These are phyloP conservation scores for Nysson spinosus DNA, from an alignment of 2,888 invertebrate genomes.

Conservation along the genomic window DNA sequence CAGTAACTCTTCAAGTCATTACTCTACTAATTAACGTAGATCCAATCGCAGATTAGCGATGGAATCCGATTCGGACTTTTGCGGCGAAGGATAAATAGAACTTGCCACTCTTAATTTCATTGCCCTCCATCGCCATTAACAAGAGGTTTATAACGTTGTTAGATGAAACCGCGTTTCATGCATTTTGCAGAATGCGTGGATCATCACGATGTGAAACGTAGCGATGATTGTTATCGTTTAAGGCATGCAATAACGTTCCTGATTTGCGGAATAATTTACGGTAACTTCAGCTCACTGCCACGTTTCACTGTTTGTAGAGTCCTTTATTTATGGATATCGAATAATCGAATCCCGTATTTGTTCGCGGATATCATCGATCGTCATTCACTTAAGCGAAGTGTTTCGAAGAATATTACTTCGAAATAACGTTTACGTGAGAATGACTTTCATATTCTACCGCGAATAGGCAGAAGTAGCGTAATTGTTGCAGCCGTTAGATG, in stretches of 20 bases:
- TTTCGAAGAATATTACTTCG: too few relatives aligned
- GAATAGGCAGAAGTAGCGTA: too few relatives aligned
- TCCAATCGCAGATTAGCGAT: too few relatives aligned
- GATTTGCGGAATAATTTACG: slow-evolving; percentile 2
- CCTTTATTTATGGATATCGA: not conserved
- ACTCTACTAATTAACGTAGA: too few relatives aligned
- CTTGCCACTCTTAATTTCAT: not conserved
- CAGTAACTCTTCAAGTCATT: too few relatives aligned
- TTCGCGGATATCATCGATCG: too few relatives aligned
- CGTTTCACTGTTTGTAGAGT: not conserved
- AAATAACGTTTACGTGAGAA: too few relatives aligned
- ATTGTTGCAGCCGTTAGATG: too few relatives aligned
- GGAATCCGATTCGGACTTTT: too few relatives aligned
- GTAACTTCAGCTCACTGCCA: not conserved
- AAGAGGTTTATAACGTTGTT: not conserved
- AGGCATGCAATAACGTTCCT: slow-evolving; percentile 4
- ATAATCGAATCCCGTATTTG: too few relatives aligned
- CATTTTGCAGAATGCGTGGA: not conserved
- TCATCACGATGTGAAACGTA: slow-evolving; percentile 3
- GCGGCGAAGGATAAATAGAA: too few relatives aligned
- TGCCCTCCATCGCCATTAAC: not conserved
- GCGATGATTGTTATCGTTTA: slow-evolving; percentile 3
- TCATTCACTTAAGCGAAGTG: too few relatives aligned
- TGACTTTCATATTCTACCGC: not conserved
- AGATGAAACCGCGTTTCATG: not conserved